A percentile compares a stretch with the other conserved stretches of the same genome.
These are phyloP conservation scores for Halcyon leucocephala DNA, from an alignment of 2,797 vertebrate genomes.

Conservation along the genomic window DNA sequence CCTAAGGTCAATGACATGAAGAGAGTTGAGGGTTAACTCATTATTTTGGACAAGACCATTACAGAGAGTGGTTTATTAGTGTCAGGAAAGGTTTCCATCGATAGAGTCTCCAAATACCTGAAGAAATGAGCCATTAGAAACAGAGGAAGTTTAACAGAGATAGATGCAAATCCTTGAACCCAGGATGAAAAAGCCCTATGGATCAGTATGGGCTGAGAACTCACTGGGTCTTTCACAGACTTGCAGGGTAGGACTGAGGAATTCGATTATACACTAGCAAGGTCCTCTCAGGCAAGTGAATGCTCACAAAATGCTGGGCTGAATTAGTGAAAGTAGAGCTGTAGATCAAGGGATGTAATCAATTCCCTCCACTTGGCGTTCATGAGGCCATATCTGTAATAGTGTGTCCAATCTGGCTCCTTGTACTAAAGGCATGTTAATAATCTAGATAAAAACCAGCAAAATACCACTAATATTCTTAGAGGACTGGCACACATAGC, in stretches of 20 bases:
- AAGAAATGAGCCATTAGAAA: not conserved
- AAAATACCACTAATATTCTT: not conserved
- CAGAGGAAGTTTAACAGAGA: not conserved
- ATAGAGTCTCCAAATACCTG: not conserved
- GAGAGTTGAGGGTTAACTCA: not conserved
- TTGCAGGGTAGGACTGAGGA: not conserved
- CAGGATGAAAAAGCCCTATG: not conserved
- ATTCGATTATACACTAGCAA: not conserved
- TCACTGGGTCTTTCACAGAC: not conserved
- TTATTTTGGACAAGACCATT: not conserved
- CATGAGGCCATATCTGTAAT: not conserved
- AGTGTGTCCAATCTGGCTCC: not conserved
- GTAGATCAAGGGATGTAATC: not conserved
- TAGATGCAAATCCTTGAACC: not conserved
- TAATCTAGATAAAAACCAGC: not conserved
- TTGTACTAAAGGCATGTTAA: not conserved
- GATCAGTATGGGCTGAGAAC: not conserved
- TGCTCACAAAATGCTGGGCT: not conserved
- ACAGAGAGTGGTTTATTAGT: not conserved
- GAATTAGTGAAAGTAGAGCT: not conserved
- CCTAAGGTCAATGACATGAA: not conserved
- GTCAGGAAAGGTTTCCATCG: not conserved
- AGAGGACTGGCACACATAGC: not conserved
- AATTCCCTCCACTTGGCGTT: not conserved
- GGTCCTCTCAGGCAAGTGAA: not conserved